These are phyloP conservation scores for Plagodis pulveraria DNA, from an alignment of 2,888 invertebrate genomes.

Conservation along the genomic window DNA sequence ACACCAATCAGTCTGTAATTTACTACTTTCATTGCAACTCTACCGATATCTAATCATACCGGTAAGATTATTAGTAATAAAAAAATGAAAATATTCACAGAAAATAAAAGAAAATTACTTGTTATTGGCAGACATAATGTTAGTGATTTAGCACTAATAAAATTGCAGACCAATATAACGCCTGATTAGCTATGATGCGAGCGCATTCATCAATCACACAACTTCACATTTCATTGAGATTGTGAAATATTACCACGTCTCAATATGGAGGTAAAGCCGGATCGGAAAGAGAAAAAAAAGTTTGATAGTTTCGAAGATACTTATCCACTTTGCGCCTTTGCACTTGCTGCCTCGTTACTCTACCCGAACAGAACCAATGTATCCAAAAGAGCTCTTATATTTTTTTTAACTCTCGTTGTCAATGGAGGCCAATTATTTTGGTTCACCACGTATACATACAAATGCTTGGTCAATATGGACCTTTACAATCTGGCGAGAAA, in stretches of 20 bases:
- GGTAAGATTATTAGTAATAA: slow-evolving; percentile 3
- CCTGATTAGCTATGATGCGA: slow-evolving; percentile 38
- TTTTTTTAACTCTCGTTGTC: slow-evolving; percentile 41
- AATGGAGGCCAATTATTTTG: slow-evolving; percentile 57
- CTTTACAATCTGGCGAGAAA: slow-evolving; percentile 61
- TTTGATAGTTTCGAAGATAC: slow-evolving; percentile 63
- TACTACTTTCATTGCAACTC: slow-evolving; percentile 23
- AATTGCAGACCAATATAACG: slow-evolving; percentile 45
- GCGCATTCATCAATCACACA: slow-evolving; percentile 18
- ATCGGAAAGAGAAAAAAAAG: slow-evolving; percentile 38
- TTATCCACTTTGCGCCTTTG: slow-evolving; percentile 59
- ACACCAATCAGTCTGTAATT: slow-evolving; percentile 18
- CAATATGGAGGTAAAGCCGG: slow-evolving; percentile 37
- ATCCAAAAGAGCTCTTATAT: slow-evolving; percentile 41
- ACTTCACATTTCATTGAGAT: slow-evolving; percentile 14
- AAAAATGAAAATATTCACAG: slow-evolving; percentile 7
- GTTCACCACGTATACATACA: slow-evolving; percentile 56
- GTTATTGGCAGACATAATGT: slow-evolving; percentile 7
- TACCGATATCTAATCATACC: slow-evolving; percentile 16
- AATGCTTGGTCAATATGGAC: slow-evolving; percentile 53
- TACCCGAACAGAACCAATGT: slow-evolving; percentile 60
- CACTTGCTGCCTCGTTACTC: slow-evolving; percentile 56
- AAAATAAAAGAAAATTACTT: slow-evolving; percentile 14
- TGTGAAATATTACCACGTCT: slow-evolving; percentile 14
- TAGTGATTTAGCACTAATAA: slow-evolving; percentile 39